These are phyloP conservation scores for Dolichomitus sp. DNA, from an alignment of 2,888 invertebrate genomes.

Conservation along the genomic window DNA sequence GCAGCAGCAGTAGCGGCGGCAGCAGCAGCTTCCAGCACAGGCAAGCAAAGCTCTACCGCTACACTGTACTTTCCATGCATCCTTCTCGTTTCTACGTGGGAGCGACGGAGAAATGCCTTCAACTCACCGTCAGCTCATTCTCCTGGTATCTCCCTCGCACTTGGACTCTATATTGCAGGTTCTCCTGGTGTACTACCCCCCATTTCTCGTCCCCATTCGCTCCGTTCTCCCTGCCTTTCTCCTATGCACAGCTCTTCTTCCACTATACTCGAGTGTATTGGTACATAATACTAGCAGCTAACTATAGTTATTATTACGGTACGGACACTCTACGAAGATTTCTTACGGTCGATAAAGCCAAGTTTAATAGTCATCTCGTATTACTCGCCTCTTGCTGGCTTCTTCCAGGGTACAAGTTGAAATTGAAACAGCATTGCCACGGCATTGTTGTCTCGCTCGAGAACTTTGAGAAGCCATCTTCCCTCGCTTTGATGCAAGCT, in stretches of 20 bases:
- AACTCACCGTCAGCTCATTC: conserved; percentile 34
- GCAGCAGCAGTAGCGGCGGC: conserved; percentile 56
- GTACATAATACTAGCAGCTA: conserved; percentile 30
- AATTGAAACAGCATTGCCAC: conserved; percentile 41
- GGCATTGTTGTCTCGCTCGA: not conserved
- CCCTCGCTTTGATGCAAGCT: not conserved
- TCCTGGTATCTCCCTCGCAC: conserved; percentile 3
- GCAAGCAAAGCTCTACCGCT: conserved; percentile 67
- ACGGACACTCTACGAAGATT: conserved; percentile 48
- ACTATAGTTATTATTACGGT: conserved; percentile 39
- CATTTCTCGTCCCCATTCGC: conserved; percentile 3
- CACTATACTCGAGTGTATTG: conserved; percentile 36
- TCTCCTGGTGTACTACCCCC: conserved; percentile 16
- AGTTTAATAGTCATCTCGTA: conserved; percentile 64
- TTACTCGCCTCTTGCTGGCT: conserved; percentile 17
- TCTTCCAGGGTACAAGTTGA: conserved; percentile 14
- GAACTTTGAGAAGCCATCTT: not conserved
- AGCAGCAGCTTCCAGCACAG: conserved; percentile 43
- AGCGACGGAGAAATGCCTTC: conserved; percentile 34
- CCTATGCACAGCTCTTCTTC: conserved; percentile 21
- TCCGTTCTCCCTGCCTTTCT: conserved; percentile 23
- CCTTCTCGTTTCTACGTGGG: not conserved
- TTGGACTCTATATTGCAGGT: conserved; percentile 19
- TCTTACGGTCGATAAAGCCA: conserved; percentile 64
- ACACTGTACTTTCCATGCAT: conserved; percentile 61